Base-by-base conservation (phyloP, 2,113 vertebrate species). In the Lepus americanus region DNA sequence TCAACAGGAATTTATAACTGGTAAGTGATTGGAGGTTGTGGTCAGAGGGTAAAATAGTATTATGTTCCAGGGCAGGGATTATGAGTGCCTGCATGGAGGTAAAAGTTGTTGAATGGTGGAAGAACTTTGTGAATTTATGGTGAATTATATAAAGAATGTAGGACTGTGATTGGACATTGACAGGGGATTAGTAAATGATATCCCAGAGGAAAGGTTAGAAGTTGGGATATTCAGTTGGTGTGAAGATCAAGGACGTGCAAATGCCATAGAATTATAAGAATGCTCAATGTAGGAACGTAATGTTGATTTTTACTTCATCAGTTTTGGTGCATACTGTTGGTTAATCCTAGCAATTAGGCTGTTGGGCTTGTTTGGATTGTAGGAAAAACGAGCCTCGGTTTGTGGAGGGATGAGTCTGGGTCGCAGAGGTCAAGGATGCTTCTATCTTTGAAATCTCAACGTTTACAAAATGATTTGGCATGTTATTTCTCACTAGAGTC, bases 91-190 rank as follows among this genome's bases (percentile, higher is more conserved):
- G 8, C n/a, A 51, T 63, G 72, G 9, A 85, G 29, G 36, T 89
- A 19, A 81, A 66, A 59, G 31, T 61, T 76, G 25, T 80, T 82
- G 61, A 25, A 9, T 63, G 36, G 39, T 64, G n/a, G 83, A 82
- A n/a, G 69, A 89, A 67, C 74, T 95, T 84, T 84, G 36, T 92
- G 85, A 95, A 6, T 90, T 84, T 87, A 59, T 85, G 44, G 63
- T 55, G 72, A n/a, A 17, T 66, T 84, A 55, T 29, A 79, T 59
- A 64, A 63, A 17, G 84, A 85, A 36, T 3, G 25, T 61, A 39
- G 23, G 29, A 53, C 36, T 86, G n/a, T 87, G 66, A 29, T 19
- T 2, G 25, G 39, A 73, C 69, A 23, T n/a, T 90, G 27, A 23
- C n/a, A 29, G 9, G 72, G 36, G 11, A 33, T 20, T 89, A 39